These are phyloP conservation scores for Lutraria lutraria DNA, from an alignment of 2,888 invertebrate species.

Conservation along the genomic window DNA sequence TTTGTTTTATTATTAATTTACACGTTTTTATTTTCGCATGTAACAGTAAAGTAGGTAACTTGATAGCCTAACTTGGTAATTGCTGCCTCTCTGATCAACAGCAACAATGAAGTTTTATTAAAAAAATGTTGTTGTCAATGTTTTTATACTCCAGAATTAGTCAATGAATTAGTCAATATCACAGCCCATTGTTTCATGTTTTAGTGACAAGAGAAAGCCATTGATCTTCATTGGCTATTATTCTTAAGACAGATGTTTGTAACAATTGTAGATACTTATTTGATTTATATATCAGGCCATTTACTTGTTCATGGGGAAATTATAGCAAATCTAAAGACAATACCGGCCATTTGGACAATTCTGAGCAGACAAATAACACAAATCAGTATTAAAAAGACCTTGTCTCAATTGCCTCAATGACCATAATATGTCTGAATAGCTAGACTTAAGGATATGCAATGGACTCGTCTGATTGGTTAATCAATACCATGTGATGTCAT, in stretches of 20 bases:
- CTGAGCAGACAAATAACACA: neutral
- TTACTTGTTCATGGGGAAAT: slow-evolving; percentile 25
- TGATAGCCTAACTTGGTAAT: neutral
- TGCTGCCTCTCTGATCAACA: neutral
- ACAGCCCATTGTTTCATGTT: neutral
- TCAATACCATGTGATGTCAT: slow-evolving; percentile 23
- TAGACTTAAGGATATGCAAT: slow-evolving; percentile 20
- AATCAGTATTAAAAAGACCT: slow-evolving; percentile 16
- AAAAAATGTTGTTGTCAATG: too few relatives aligned
- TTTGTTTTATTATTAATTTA: neutral
- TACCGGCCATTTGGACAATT: slow-evolving; percentile 13
- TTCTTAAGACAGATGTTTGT: slow-evolving; percentile 11
- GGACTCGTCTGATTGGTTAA: slow-evolving; percentile 3
- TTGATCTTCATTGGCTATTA: neutral
- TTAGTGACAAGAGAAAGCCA: neutral
- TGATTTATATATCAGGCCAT: slow-evolving; percentile 20
- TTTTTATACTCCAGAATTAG: neutral
- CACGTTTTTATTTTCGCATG: too few relatives aligned
- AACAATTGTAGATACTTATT: neutral
- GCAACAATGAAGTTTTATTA: too few relatives aligned
- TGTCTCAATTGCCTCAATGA: slow-evolving; percentile 5
- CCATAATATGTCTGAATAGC: slow-evolving; percentile 19
- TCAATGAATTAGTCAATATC: neutral
- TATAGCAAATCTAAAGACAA: slow-evolving; percentile 15
- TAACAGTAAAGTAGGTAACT: neutral